Evolutionary conservation across 2,888 invertebrate species (phyloP).

Genomic region (Sisyra nigra): DNA sequence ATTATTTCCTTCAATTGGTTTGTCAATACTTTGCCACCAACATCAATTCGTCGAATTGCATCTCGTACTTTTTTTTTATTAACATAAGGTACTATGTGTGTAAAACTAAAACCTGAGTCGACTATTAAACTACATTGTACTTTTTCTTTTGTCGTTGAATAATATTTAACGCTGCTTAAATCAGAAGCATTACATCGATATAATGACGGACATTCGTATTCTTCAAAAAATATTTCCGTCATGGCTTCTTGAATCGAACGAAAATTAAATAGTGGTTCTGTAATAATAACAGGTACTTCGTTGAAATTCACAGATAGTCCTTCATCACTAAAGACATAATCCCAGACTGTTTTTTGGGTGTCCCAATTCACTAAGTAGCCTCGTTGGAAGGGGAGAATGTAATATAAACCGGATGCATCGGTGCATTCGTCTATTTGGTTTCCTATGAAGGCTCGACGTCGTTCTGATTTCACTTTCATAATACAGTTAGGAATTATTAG

Average conservation of each 20-base stretch:
- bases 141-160: conserved; percentile 19
- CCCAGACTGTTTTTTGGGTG: conserved; percentile 90
- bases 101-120: conserved; percentile 91
- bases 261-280: conserved; percentile 92
- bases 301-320: conserved; percentile 60
- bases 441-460: conserved; percentile 83
- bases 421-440: conserved; percentile 92
- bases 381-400: conserved; percentile 85
- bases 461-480: conserved; percentile 94
- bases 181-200: conserved; percentile 67
- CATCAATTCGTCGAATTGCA: conserved; percentile 70
- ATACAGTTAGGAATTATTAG: conserved; percentile 84
- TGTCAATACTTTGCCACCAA: conserved; percentile 88
- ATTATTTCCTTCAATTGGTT: conserved; percentile 96
- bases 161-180: conserved; percentile 52
- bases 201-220: conserved; percentile 79
- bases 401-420: conserved; percentile 89
- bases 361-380: conserved; percentile 95
- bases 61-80: conserved; percentile 40
- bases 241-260: conserved; percentile 82
- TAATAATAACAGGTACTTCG: conserved; percentile 69
- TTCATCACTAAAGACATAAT: conserved; percentile 80
- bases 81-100: conserved; percentile 85
- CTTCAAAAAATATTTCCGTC: conserved; percentile 94
- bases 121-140: conserved; percentile 55